Conservation (phyloP, 2,113 vertebrate genomes). For the Campylomormyrus numenius region DNA sequence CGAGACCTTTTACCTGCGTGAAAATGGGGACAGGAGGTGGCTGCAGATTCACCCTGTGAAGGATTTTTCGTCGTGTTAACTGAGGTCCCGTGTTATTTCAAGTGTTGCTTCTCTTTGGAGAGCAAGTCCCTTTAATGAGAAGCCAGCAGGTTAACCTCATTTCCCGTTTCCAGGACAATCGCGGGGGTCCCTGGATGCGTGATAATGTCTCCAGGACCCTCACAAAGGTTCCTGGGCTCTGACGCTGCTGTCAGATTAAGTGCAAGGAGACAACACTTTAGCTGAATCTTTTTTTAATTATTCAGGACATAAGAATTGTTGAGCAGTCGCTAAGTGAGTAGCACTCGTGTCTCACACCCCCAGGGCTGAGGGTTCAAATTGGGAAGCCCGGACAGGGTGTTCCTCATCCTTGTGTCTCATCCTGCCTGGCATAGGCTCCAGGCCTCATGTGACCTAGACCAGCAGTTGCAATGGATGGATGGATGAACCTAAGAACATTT, state of each 20-base stretch:
- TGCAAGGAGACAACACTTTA: background rate
- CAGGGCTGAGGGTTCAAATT: background rate
- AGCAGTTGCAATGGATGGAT: background rate
- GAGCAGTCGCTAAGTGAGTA: background rate
- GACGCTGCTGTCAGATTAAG: background rate
- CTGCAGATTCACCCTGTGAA: background rate
- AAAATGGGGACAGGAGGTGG: background rate
- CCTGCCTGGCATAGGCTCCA: background rate
- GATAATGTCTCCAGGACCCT: conserved; percentile 7
- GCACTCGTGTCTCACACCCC: background rate
- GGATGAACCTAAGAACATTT: background rate
- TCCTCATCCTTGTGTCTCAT: background rate
- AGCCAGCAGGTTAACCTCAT: conserved; percentile 18
- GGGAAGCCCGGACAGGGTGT: background rate
- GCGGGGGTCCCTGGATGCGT: background rate
- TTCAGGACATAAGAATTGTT: background rate
- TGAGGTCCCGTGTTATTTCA: background rate
- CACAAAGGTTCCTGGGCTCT: background rate
- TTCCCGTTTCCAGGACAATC: conserved; percentile 32
- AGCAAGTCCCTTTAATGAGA: background rate
- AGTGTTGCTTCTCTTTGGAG: background rate
- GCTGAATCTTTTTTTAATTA: background rate
- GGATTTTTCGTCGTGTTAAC: background rate
- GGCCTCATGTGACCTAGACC: background rate
- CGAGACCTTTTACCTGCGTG: background rate